Base-by-base conservation (phyloP, 2,888 invertebrate species). In the Resseliella maxima region DNA sequence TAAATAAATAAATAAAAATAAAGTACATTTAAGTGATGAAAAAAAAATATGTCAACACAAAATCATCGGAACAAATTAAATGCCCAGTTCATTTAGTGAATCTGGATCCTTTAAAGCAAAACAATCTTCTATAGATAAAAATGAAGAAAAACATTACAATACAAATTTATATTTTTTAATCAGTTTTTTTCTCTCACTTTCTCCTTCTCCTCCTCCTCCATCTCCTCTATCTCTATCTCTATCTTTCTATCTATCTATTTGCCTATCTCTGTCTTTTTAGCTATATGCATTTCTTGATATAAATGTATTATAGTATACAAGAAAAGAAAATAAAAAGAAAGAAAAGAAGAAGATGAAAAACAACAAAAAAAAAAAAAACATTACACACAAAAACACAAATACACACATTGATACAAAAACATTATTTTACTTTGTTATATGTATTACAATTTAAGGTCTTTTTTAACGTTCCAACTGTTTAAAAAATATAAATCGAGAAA, bases 381-480 rank as follows among this genome's bases (percentile, higher is more conserved):
- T 45, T 45, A 10, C 12, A 45, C 12, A 45, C n/a, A n/a, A n/a
- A 59, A 27, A 59, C 59, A 59, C n/a, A 21, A 21, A 50, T 15
- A n/a, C n/a, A n/a, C 2, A 50, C 18, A 50, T 50, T 12, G n/a
- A 50, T 50, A 2, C 12, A 50, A n/a, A n/a, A n/a, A 50, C 21
- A 59, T 59, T 59, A 59, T 27, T 59, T 59, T 59, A 59, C 31
- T 72, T 72, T n/a, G 72, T 72, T 72, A 72, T 59, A n/a, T n/a
- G n/a, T n/a, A n/a, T 72, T 72, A 72, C 27, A 31, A 59, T 72
- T 72, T 72, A 72, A 72, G 72, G 72, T 72, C 72, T 72, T 72
- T 72, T 72, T 72, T 72, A 72, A 72, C 72, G 72, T 72, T 72
- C 72, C 72, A 72, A 72, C 72, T 72, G 72, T 72, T 72, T 72